Percentiles rank a stretch among this genome's conserved stretches.
These are phyloP conservation scores for Xylota segnis DNA, from an alignment of 2,888 invertebrate species.

Conservation along the genomic window DNA sequence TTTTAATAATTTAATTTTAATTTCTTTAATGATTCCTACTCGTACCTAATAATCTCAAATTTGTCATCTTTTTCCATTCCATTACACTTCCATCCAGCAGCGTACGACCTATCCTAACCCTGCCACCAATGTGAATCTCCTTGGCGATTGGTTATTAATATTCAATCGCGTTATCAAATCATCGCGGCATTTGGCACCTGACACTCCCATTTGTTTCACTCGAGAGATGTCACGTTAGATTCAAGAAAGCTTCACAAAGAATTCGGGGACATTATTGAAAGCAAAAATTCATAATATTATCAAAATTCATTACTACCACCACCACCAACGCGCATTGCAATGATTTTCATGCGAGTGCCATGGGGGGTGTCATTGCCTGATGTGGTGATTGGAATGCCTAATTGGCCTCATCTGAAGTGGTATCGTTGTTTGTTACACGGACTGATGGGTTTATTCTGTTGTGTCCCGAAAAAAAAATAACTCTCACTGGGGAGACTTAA, in stretches of 20 bases:
- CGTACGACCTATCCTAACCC: background rate
- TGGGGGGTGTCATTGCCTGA: constrained; percentile 2
- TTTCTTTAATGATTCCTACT: no score
- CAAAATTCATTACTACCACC: constrained; percentile 9
- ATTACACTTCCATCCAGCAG: background rate
- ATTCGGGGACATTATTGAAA: background rate
- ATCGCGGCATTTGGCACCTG: constrained; percentile 5
- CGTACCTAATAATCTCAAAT: background rate
- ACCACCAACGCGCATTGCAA: no score
- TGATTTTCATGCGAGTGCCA: background rate
- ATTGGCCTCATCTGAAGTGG: constrained; percentile 1
- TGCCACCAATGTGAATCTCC: background rate
- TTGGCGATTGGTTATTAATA: background rate
- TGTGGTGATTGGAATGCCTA: constrained; percentile 17
- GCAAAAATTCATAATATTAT: constrained; percentile 1
- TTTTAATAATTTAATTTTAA: background rate
- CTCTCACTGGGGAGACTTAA: no score
- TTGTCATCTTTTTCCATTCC: background rate
- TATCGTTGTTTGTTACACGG: background rate
- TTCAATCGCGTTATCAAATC: constrained; percentile 3
- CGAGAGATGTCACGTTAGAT: background rate
- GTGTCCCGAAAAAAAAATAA: background rate
- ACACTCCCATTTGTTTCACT: constrained; percentile 15
- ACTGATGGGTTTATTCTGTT: background rate
- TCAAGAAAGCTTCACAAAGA: background rate